A percentile compares a stretch with the other conserved stretches of the same genome.
Evolutionary conservation across 2,888 invertebrate species (phyloP).

Genomic region (Emesis russula): DNA sequence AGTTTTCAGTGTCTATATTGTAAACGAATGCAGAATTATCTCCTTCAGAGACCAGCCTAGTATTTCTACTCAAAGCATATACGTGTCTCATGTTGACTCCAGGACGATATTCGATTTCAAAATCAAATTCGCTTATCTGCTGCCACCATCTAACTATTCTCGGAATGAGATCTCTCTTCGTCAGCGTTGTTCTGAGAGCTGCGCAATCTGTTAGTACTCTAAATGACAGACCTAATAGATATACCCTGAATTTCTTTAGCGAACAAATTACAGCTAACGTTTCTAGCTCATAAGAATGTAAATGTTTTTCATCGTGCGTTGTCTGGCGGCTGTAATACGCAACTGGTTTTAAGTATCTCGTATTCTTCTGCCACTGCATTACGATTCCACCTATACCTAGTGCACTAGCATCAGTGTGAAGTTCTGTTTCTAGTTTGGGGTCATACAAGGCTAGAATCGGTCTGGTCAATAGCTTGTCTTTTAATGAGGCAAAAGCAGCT

Average conservation of each 20-base stretch:
- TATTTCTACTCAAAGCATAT: constrained; percentile 47
- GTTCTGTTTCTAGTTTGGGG: not conserved
- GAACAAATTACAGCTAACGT: constrained; percentile 33
- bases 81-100: constrained; percentile 44
- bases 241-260: constrained; percentile 6
- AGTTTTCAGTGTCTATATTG: no score
- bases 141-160: constrained; percentile 31
- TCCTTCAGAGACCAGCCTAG: no score
- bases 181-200: constrained; percentile 10
- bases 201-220: constrained; percentile 8
- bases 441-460: not conserved
- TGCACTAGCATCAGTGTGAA: not conserved
- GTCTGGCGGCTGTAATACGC: constrained; percentile 39
- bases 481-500: not conserved
- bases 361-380: constrained; percentile 21
- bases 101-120: constrained; percentile 23
- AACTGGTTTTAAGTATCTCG: constrained; percentile 43
- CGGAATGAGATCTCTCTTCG: constrained; percentile 20
- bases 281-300: constrained; percentile 39
- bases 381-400: not conserved
- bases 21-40: no score
- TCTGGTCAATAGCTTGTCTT: not conserved
- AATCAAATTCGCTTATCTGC: constrained; percentile 17
- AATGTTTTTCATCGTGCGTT: constrained; percentile 32
- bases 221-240: not conserved